Conservation (phyloP, 2,888 invertebrate species). For the Drosophila monieri region DNA sequence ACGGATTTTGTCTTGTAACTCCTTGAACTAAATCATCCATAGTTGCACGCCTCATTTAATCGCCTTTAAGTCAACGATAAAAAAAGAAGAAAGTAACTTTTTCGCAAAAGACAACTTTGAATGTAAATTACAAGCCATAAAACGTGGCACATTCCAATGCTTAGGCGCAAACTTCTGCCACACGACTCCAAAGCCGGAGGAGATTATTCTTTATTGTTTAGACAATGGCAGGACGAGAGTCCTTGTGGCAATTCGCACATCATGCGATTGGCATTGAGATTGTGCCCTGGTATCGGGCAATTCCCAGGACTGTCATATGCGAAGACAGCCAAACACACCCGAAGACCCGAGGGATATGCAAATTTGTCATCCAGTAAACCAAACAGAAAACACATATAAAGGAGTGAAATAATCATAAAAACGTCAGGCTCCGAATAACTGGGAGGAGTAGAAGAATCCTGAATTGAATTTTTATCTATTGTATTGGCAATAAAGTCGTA, state of each 20-base stretch:
- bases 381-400: constrained; percentile 58
- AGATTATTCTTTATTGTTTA: constrained; percentile 82
- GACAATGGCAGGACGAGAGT: constrained; percentile 57
- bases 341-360: constrained; percentile 62
- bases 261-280: constrained; percentile 82
- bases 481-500: constrained; percentile 77
- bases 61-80: constrained; percentile 67
- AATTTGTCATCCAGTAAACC: constrained; percentile 74
- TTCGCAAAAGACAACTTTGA: constrained; percentile 54
- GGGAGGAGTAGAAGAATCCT: constrained; percentile 60
- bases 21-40: constrained; percentile 47
- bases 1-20: neutral
- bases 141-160: constrained; percentile 69
- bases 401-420: constrained; percentile 83
- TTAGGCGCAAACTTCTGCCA: constrained; percentile 62
- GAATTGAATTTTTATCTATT: constrained; percentile 84
- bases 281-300: constrained; percentile 68
- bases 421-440: constrained; percentile 51
- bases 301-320: constrained; percentile 78
- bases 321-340: constrained; percentile 38
- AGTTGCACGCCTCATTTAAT: constrained; percentile 63
- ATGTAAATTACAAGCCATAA: constrained; percentile 78
- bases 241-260: constrained; percentile 82
- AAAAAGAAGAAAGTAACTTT: constrained; percentile 45
- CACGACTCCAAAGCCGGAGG: constrained; percentile 42